phyloP scores from a whole-genome alignment of 2,113 vertebrate species.

The Rhinolophus ferrumequinum region DNA sequence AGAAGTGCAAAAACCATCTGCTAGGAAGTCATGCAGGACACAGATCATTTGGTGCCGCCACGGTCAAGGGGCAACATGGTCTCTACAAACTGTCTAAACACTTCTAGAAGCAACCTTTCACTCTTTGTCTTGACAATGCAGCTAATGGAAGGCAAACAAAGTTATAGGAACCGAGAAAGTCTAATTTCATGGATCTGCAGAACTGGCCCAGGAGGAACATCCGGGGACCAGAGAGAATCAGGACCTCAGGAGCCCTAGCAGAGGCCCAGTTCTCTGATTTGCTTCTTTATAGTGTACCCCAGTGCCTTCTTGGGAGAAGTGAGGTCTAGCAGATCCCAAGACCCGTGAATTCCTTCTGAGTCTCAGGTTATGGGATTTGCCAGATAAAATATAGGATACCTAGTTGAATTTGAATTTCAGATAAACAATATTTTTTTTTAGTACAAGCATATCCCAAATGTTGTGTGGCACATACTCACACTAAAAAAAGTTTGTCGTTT shows the following conservation, averaged over 20 bases:
- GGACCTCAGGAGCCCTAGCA: neutral
- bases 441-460: neutral
- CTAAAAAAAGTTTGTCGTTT: neutral
- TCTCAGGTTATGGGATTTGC: neutral
- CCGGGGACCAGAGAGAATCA: neutral
- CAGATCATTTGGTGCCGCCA: neutral
- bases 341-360: neutral
- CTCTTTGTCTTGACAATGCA: neutral
- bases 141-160: neutral
- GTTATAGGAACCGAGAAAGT: neutral
- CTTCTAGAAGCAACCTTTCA: neutral
- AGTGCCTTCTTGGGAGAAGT: neutral
- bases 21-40: neutral
- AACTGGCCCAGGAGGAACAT: neutral
- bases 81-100: neutral
- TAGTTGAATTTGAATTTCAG: neutral
- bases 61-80: neutral
- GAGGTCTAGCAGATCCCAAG: neutral
- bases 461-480: neutral
- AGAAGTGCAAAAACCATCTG: neutral
- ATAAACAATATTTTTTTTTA: neutral
- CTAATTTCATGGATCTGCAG: neutral
- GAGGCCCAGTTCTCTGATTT: neutral
- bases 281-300: neutral
- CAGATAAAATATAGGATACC: slow-evolving; percentile 1